These are phyloP conservation scores for Notodonta dromedarius DNA, from an alignment of 2,888 invertebrate species.

Conservation along the genomic window DNA sequence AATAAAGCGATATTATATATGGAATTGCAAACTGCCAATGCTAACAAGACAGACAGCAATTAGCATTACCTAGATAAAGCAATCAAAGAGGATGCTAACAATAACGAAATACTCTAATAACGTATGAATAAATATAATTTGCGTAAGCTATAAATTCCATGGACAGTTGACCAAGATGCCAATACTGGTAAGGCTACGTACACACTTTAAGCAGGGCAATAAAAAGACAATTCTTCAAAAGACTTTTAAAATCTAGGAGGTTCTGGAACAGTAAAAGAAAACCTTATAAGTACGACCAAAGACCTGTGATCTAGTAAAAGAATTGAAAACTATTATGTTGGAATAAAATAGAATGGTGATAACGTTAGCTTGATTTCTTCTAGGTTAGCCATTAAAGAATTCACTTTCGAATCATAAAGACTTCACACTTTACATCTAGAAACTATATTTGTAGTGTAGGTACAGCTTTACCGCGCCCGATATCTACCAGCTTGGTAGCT, in stretches of 20 bases:
- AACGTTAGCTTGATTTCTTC: too few relatives aligned
- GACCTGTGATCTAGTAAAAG: too few relatives aligned
- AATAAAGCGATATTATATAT: not conserved
- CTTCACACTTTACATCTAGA: too few relatives aligned
- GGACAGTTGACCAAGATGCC: constrained; percentile 28
- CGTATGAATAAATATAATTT: constrained; percentile 23
- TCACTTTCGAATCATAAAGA: too few relatives aligned
- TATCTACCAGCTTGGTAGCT: constrained; percentile 23
- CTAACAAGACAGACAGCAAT: not conserved
- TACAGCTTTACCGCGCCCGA: constrained; percentile 23
- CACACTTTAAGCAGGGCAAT: not conserved
- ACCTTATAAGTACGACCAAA: too few relatives aligned
- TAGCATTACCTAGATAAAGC: not conserved
- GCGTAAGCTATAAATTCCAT: constrained; percentile 30
- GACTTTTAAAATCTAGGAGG: too few relatives aligned
- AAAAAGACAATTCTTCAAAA: too few relatives aligned
- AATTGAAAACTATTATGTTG: too few relatives aligned
- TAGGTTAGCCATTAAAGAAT: too few relatives aligned
- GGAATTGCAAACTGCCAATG: not conserved
- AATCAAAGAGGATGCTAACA: constrained; percentile 14
- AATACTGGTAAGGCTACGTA: constrained; percentile 13
- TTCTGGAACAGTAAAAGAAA: too few relatives aligned
- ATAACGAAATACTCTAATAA: constrained; percentile 17
- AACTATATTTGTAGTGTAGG: not conserved
- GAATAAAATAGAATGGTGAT: too few relatives aligned